Base-by-base conservation (phyloP, 2,797 vertebrate species). In the Gymnopithys bicolor region DNA sequence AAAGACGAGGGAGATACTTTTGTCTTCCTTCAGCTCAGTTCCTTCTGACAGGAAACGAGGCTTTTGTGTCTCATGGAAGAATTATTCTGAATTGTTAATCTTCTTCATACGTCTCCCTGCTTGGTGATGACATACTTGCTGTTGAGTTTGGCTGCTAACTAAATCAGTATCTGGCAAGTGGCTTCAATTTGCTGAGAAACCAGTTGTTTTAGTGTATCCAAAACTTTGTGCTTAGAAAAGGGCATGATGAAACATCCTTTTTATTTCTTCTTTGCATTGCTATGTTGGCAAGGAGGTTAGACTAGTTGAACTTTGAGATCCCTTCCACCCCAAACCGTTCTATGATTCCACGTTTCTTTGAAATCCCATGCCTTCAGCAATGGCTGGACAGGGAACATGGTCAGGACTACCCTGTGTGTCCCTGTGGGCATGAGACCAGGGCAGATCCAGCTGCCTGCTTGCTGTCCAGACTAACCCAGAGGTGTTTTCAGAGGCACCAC, bases 61-160 rank as follows among this genome's bases (percentile, higher is more conserved):
- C 93, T 60, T 84, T 86, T 87, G 74, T 87, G 88, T 71, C 92
- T 95, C 43, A 19, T 78, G 59, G 64, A 91, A 75, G 90, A 94
- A 84, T 88, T 94, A 73, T 52, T 84, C 55, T 59, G 74, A 86
- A 91, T 88, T 93, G 90, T 91, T 96, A 73, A 93, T 95, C 59
- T 67, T 73, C 70, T 86, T 86, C 80, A 23, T 90, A 32, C 60
- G 28, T 82, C 79, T 56, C 67, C 76, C 85, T 74, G 43, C 87
- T 43, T 45, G 70, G 85, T 89, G 93, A 68, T 94, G 95, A 94
- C 89, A 93, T 53, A 22, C 59, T 82, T 2, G 2, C 91, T 69
- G 74, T 37, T 73, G 70, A 78, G 73, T 81, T 87, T 13, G 3
- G 83, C 89, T 93, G 91, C 91, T 95, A 82, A 88, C 87, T 93